Base-by-base conservation (phyloP, 2,113 vertebrate genomes). In the Ictalurus furcatus region DNA sequence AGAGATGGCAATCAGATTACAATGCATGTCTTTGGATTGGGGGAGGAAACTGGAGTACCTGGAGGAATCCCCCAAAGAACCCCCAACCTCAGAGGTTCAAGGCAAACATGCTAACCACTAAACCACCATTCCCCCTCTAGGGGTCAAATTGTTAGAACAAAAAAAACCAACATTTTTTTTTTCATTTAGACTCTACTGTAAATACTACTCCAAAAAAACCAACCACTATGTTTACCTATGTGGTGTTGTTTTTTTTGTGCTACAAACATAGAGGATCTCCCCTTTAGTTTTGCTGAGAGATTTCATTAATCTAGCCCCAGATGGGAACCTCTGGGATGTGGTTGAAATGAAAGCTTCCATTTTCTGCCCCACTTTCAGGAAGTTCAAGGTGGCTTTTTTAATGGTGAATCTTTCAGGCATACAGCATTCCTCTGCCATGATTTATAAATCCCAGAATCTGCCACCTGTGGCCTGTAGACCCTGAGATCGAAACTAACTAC, bases 341-440 rank as follows among this genome's bases (percentile, higher is more conserved):
- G 86, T 88, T 90, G 58, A 69, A 71, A 84, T 17, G 54, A 81
- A 88, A 85, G 12, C 86, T 80, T 81, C 61, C 37, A 81, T 76
- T 90, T 90, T 73, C 65, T 85, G 67, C 56, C 82, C 86, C 83
- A 85, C 28, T 69, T 80, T 44, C 34, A 79, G 82, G 81, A 85
- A 61, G 37, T 90, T 87, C 30, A 86, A 65, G 0, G 17, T 48
- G 63, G 54, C 79, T 34, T n/a, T 56, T 13, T 56, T 80, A 28
- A 16, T 79, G 28, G 52, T 78, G 71, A 83, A 83, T n/a, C 78
- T 5, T 82, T 67, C 37, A 84, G 14, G 82, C 82, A 59, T 84
- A 48, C 59, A 84, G 59, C 59, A n/a, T 14, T 61, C 74, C 76
- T 59, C 44, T 34, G 37, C 65, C 30, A 59, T n/a, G 21, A 86